Percentiles rank a stretch among this genome's conserved stretches.
Evolutionary conservation across 2,797 vertebrate species (phyloP).

Genomic region (Enteromius treurensis): DNA sequence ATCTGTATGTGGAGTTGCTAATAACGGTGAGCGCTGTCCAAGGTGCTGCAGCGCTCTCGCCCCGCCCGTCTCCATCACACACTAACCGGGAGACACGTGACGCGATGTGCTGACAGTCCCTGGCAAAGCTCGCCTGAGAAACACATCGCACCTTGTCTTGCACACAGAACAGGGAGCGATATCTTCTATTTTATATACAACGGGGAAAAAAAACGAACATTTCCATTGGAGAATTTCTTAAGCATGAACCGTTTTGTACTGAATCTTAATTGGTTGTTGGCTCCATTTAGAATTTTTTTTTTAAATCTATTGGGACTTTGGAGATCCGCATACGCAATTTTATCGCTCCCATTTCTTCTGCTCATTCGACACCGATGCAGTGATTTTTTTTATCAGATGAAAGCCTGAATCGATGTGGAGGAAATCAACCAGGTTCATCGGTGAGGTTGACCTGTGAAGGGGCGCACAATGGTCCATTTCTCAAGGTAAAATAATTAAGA

Average conservation of each 20-base stretch:
- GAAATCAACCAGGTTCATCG: slow-evolving; percentile 35
- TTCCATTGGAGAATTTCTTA: not conserved
- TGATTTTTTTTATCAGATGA: slow-evolving; percentile 47
- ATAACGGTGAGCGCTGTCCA: slow-evolving; percentile 67
- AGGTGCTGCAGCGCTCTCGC: slow-evolving; percentile 75
- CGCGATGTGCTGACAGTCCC: slow-evolving; percentile 63
- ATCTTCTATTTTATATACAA: slow-evolving; percentile 35
- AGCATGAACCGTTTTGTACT: slow-evolving; percentile 16
- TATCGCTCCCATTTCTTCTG: slow-evolving; percentile 44
- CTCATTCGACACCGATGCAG: slow-evolving; percentile 54
- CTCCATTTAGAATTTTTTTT: slow-evolving; percentile 23
- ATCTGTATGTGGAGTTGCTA: slow-evolving; percentile 46
- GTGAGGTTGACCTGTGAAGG: slow-evolving; percentile 50
- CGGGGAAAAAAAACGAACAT: not conserved
- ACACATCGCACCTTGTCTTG: slow-evolving; percentile 61
- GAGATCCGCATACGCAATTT: slow-evolving; percentile 54
- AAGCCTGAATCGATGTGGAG: slow-evolving; percentile 52
- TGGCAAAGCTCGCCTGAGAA: slow-evolving; percentile 61
- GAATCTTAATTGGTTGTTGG: slow-evolving; percentile 18
- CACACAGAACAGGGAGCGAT: slow-evolving; percentile 52
- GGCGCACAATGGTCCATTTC: slow-evolving; percentile 58
- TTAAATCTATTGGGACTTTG: slow-evolving; percentile 50
- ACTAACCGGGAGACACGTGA: slow-evolving; percentile 65
- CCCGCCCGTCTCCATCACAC: slow-evolving; percentile 71
- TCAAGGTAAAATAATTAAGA: slow-evolving; percentile 58